Percentiles rank a stretch among this genome's conserved stretches.
These are phyloP conservation scores for Anthopleura sola DNA, from an alignment of 64 coral and sea anemone species.

Conservation along the genomic window DNA sequence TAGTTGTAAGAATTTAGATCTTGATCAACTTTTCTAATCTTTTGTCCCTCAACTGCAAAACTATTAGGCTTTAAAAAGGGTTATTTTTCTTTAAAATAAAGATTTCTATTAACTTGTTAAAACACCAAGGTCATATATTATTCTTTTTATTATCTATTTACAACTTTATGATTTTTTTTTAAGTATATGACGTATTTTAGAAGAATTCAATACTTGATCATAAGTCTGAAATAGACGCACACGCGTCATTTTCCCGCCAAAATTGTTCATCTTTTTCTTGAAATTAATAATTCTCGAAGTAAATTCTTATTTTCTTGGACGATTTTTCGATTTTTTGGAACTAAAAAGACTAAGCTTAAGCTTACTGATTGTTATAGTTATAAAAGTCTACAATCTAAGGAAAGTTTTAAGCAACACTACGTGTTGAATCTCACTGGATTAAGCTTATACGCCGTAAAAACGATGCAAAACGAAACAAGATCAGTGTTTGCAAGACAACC, in stretches of 20 bases:
- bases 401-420: not conserved
- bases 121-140: no score
- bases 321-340: not conserved
- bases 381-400: not conserved
- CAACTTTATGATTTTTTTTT: no score
- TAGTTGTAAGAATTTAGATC: not conserved
- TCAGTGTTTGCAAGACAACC: slow-evolving; percentile 49
- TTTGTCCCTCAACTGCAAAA: no score
- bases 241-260: not conserved
- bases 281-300: not conserved
- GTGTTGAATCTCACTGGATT: no score
- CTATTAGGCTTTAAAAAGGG: no score
- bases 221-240: not conserved
- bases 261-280: not conserved
- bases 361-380: not conserved
- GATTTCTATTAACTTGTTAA: no score
- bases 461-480: slow-evolving; percentile 28
- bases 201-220: no score
- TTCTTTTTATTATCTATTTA: no score
- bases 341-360: no score
- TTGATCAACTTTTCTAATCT: not conserved
- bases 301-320: not conserved
- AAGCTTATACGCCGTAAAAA: not conserved
- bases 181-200: no score
- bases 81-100: no score